These are phyloP conservation scores for Pollimyrus isidori DNA, from an alignment of 2,113 vertebrate genomes.

Conservation along the genomic window DNA sequence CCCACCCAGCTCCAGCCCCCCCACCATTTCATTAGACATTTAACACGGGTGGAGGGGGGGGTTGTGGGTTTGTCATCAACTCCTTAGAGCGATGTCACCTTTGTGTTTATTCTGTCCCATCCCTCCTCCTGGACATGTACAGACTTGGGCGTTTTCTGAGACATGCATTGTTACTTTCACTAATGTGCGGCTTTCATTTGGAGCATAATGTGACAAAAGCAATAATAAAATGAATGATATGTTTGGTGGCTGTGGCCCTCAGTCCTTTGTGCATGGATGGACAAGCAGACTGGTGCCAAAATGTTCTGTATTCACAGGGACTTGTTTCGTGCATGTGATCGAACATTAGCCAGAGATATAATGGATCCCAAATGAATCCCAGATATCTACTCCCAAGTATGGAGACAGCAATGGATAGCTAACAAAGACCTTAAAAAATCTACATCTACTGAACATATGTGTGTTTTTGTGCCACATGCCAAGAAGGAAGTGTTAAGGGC, in stretches of 20 bases:
- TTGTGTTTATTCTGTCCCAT: neutral
- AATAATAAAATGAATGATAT: constrained; percentile 61
- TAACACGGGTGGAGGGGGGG: neutral
- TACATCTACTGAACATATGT: neutral
- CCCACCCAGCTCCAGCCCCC: neutral
- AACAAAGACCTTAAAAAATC: neutral
- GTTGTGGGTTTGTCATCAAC: too few relatives aligned
- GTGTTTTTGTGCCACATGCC: neutral
- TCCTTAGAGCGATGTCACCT: neutral
- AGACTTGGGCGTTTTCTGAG: neutral
- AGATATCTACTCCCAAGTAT: neutral
- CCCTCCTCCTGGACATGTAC: neutral
- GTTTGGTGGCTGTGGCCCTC: constrained; percentile 31
- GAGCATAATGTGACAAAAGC: constrained; percentile 59
- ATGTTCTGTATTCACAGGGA: neutral
- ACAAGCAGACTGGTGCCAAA: too few relatives aligned
- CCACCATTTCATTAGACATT: neutral
- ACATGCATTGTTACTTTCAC: constrained; percentile 31
- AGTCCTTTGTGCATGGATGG: constrained; percentile 6
- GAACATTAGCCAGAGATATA: neutral
- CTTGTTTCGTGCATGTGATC: neutral
- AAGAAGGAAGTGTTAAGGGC: neutral
- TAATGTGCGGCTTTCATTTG: constrained; percentile 50
- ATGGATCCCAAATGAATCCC: neutral
- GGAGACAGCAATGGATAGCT: neutral